These are phyloP conservation scores for Python bivittatus DNA, from an alignment of 2,113 vertebrate genomes.

Conservation along the genomic window DNA sequence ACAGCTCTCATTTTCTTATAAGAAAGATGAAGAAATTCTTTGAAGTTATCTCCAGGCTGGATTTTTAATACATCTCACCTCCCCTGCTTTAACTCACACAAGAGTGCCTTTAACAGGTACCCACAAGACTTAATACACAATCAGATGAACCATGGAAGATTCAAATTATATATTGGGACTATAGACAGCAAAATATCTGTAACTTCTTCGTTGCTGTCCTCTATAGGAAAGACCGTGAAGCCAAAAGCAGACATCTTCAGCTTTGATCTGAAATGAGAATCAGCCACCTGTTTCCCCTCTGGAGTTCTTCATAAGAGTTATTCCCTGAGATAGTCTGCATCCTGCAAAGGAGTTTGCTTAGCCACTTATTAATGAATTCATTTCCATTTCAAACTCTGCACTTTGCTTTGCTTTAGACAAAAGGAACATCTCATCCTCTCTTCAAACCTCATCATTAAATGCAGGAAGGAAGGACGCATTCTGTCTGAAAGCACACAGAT, in stretches of 20 bases:
- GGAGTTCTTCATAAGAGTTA: not conserved
- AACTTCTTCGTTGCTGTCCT: not conserved
- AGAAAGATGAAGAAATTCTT: not conserved
- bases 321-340: not conserved
- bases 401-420: not conserved
- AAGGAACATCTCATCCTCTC: not conserved
- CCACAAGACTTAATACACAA: not conserved
- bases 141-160: not conserved
- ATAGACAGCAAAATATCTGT: not conserved
- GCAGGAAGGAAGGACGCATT: not conserved
- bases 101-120: not conserved
- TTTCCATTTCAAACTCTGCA: slow-evolving; percentile 54
- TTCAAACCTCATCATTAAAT: slow-evolving; percentile 31
- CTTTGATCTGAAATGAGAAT: slow-evolving; percentile 24
- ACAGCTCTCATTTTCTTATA: not conserved
- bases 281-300: not conserved
- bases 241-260: not conserved
- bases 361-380: slow-evolving; percentile 4
- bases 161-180: not conserved
- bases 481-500: not conserved
- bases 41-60: not conserved
- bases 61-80: not conserved
- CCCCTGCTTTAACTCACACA: not conserved
- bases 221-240: not conserved
- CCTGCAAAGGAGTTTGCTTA: not conserved